Conservation (phyloP, 2,888 invertebrate genomes). For the Polietes domitor region DNA sequence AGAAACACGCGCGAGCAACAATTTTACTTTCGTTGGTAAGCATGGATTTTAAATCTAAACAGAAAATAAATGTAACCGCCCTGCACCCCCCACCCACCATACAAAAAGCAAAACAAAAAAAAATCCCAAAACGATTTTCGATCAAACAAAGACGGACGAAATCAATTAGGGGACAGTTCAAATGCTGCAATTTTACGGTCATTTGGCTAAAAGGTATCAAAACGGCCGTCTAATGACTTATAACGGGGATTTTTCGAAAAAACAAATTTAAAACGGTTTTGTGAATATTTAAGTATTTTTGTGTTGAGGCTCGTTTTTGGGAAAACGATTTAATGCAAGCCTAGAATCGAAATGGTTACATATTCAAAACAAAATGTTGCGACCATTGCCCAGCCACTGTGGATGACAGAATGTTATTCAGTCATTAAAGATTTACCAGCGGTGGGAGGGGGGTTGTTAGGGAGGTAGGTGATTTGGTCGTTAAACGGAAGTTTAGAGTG, state of each 20-base stretch:
- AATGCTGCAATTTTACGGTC: conserved; percentile 10
- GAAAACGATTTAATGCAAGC: too few species aligned
- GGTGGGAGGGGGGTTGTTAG: too few species aligned
- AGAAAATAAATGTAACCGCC: too few species aligned
- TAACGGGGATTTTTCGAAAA: conserved; percentile 23
- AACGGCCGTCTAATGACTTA: not conserved
- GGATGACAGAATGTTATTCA: too few species aligned
- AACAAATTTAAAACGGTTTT: not conserved
- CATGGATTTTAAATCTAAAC: not conserved
- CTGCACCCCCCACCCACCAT: too few species aligned
- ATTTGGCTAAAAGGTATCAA: conserved; percentile 35
- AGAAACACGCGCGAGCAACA: too few species aligned
- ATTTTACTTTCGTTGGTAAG: not conserved
- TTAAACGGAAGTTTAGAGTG: too few species aligned
- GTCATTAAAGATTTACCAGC: too few species aligned
- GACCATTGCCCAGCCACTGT: too few species aligned
- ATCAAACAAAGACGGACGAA: not conserved
- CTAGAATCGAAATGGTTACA: too few species aligned
- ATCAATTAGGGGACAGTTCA: not conserved
- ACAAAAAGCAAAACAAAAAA: not conserved
- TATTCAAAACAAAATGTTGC: too few species aligned
- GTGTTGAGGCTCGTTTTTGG: not conserved
- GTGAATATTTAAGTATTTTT: conserved; percentile 35
- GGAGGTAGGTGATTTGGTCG: too few species aligned
- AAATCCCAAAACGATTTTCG: not conserved